Evolutionary conservation across 2,797 vertebrate species (phyloP), one percentile per base, ranked within the genome.

Genomic region (Spea hammondii): DNA sequence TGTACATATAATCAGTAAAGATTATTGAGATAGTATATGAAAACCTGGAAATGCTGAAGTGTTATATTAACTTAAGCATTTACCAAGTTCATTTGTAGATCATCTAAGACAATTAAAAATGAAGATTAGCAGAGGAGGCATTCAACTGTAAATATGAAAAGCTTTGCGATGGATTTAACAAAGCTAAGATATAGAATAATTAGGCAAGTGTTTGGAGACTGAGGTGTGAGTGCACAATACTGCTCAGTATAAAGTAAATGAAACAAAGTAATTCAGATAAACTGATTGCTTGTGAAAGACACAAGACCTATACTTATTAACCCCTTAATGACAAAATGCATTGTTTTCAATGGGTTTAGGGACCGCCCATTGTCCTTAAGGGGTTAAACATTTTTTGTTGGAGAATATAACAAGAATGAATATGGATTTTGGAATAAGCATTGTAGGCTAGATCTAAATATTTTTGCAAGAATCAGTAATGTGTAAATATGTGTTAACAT

Each of bases 141-240:
- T 84, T 51, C 46, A 88, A 81, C 87, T 88, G 89, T 89, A 92
- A 91, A 91, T 87, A 90, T 83, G 88, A 85, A 83, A 84, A 91
- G 87, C 86, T 88, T 84, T 89, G 88, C 85, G 88, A 91, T 88
- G 79, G 86, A 86, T 86, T 91, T 89, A 91, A 88, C 86, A 89
- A 88, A 89, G 86, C 82, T 92, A 92, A 92, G 90, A 89, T 92
- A 89, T 89, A 90, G 87, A 90, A 89, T 87, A 89, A 88, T 90
- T 89, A 92, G 89, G 90, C 87, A 91, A 87, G 90, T 66, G 59
- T 68, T 57, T 47, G 47, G 74, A 7, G 14, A 62, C 46, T 67
- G 47, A 51, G 59, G 59, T 51, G 51, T 14, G 51, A 64, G 57
- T 17, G 47, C 44, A 64, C 51, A 47, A 51, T 14, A 12, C 59